Percentiles rank a stretch among this genome's conserved stretches.
These are phyloP conservation scores for Brachionus angularis DNA, from an alignment of 1,140 invertebrate species.

Conservation along the genomic window DNA sequence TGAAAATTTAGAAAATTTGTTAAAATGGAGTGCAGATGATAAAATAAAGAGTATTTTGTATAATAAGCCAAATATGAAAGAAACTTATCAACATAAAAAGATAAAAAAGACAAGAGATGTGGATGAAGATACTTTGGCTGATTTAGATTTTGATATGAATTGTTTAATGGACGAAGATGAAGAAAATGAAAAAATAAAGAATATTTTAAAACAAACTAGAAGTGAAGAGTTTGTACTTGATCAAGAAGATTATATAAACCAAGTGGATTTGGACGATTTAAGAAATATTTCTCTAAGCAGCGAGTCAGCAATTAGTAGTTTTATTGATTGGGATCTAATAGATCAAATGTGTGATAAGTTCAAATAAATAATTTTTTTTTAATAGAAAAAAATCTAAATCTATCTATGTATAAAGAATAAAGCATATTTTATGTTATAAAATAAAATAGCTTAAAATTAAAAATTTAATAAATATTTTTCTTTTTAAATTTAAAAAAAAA, in stretches of 20 bases:
- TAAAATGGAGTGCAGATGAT: too few species aligned
- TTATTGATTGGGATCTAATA: slow-evolving; percentile 42
- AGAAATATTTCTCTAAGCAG: slow-evolving; percentile 5
- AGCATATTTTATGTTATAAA: too few species aligned
- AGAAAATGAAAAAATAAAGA: too few species aligned
- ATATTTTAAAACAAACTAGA: neutral
- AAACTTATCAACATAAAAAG: neutral
- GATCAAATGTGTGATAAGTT: neutral
- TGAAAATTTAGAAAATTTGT: too few species aligned
- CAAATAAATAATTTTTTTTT: slow-evolving; percentile 9
- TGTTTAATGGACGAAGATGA: too few species aligned
- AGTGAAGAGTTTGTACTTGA: neutral
- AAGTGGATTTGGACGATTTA: slow-evolving; percentile 12
- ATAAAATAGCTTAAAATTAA: too few species aligned
- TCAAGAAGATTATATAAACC: slow-evolving; percentile 1
- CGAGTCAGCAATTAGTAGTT: slow-evolving; percentile 30
- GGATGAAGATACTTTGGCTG: slow-evolving; percentile 20
- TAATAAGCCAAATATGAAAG: neutral
- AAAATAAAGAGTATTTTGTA: neutral
- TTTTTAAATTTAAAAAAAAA: too few species aligned
- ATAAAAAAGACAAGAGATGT: neutral
- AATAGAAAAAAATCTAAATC: too few species aligned
- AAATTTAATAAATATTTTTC: too few species aligned
- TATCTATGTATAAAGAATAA: too few species aligned
- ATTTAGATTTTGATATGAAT: slow-evolving; percentile 9